Conservation (phyloP, 1,140 invertebrate species). For the Capitella teleta region DNA sequence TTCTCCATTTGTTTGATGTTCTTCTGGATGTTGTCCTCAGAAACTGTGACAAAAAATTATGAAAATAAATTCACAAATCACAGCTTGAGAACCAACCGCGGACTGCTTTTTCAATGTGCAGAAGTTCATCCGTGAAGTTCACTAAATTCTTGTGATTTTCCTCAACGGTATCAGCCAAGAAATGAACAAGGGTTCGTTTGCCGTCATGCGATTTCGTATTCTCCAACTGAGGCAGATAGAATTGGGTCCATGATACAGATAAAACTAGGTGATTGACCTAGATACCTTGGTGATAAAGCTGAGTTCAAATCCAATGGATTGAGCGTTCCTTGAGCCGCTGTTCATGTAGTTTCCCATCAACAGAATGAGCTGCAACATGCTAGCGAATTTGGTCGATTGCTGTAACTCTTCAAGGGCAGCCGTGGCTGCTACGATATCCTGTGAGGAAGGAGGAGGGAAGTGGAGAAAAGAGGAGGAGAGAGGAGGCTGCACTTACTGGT, state of each 20-base stretch:
- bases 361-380: constrained; percentile 78
- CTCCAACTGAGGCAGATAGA: constrained; percentile 55
- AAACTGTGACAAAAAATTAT: constrained; percentile 50
- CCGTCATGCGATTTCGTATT: constrained; percentile 90
- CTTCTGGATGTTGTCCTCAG: constrained; percentile 73
- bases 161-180: constrained; percentile 77
- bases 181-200: constrained; percentile 83
- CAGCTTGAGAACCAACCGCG: constrained; percentile 24
- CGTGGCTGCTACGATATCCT: constrained; percentile 82
- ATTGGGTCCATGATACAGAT: background rate
- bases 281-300: constrained; percentile 86
- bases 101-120: constrained; percentile 56
- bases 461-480: background rate
- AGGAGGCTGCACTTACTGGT: constrained; percentile 52
- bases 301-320: constrained; percentile 92
- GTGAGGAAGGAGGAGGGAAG: background rate
- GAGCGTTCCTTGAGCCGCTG: constrained; percentile 80
- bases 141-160: constrained; percentile 74
- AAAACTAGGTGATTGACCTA: too few relatives aligned
- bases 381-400: constrained; percentile 78
- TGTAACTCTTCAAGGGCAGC: constrained; percentile 92
- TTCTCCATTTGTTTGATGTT: constrained; percentile 73
- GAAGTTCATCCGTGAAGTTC: constrained; percentile 72
- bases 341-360: constrained; percentile 92
- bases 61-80: background rate